phyloP scores from a whole-genome alignment of 1,140 invertebrate species.

The Portunus trituberculatus region DNA sequence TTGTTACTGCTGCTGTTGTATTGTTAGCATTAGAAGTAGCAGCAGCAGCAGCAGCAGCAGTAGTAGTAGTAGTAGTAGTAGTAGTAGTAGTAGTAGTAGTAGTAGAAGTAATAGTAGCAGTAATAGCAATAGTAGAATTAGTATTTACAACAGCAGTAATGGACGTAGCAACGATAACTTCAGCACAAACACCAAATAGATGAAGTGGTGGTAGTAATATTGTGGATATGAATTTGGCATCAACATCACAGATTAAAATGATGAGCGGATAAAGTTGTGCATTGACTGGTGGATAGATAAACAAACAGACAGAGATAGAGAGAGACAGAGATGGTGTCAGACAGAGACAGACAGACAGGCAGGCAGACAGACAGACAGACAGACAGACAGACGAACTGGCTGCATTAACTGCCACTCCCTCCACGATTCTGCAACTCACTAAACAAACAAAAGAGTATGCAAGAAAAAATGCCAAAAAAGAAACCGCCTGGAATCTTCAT shows the following conservation, averaged over 20 bases:
- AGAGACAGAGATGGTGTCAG: slow-evolving; percentile 26
- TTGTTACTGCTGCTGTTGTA: background rate
- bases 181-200: too few relatives aligned
- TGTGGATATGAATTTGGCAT: background rate
- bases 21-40: background rate
- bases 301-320: slow-evolving; percentile 31
- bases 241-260: background rate
- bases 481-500: background rate
- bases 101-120: slow-evolving; percentile 28
- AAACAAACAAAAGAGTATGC: background rate
- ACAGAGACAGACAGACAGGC: slow-evolving; percentile 24
- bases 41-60: background rate
- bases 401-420: too few relatives aligned
- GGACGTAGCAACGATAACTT: background rate
- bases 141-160: slow-evolving; percentile 7
- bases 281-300: background rate
- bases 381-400: background rate
- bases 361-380: slow-evolving; percentile 16
- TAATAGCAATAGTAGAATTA: slow-evolving; percentile 38
- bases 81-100: background rate
- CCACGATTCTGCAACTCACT: too few relatives aligned
- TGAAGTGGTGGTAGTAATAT: background rate
- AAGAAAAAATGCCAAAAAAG: background rate
- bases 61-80: background rate
- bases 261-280: slow-evolving; percentile 4